Base-by-base conservation (phyloP, 2,113 vertebrate genomes). In the Myotis brandtii region DNA sequence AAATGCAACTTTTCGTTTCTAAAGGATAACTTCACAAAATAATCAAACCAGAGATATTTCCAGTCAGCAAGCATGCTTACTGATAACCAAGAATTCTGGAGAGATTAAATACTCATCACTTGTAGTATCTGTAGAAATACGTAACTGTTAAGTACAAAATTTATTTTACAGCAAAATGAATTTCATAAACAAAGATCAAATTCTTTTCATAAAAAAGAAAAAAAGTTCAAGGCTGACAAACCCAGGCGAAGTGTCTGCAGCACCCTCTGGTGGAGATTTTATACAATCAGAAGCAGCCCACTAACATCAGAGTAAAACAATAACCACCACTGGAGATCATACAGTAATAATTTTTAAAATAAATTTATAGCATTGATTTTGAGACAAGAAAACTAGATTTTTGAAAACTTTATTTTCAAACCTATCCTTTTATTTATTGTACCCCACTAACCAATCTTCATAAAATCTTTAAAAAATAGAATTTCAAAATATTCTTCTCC, bases 251-350 rank as follows among this genome's bases (percentile, higher is more conserved):
- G 69, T 95, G 37, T 86, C 96, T 96, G 59, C 81, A 97, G 97
- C 97, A 81, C 98, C 50, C 98, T 97, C 98, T 98, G 91, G 97
- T 97, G 98, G 96, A 87, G 10, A 91, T 70, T 72, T 82, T 17
- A 67, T 50, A 89, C 62, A 96, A 82, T 80, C 95, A 73, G 62
- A 6, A 52, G 17, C 34, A 92, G 23, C 20, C 85, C 10, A 76
- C 13, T 7, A 43, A 75, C 27, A 2, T 76, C 27, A 92, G 17
- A 86, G 37, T n/a, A 54, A 56, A 59, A 72, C 25, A 50, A 12
- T 0, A 48, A 37, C 2, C 52, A 70, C 82, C 67, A 4, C 10
- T 18, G 30, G 66, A 81, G 40, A 91, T 48, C 32, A 80, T 0
- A 34, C 0, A 50, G 48, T 11, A 83, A 56, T 6, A 83, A 67